Conservation (phyloP, 2,888 invertebrate genomes). For the Liodrosophila aerea region DNA sequence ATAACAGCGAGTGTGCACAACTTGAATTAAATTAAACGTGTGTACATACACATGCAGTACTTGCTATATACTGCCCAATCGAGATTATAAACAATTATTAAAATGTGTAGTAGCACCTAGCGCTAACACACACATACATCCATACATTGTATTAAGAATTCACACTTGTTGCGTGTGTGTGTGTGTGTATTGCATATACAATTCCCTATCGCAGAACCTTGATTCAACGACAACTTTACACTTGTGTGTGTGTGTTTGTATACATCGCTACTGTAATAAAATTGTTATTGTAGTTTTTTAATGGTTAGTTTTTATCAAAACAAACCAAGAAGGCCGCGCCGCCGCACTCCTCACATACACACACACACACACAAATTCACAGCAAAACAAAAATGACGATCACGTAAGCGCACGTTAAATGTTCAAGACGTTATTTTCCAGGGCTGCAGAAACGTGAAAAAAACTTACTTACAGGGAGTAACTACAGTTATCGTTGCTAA, state of each 20-base stretch:
- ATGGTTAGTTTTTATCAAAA: neutral
- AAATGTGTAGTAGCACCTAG: too few species aligned
- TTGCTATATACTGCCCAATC: too few species aligned
- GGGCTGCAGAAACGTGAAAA: conserved; percentile 2
- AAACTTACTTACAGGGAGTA: too few species aligned
- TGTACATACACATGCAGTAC: neutral
- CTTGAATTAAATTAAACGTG: too few species aligned
- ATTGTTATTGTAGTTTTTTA: neutral
- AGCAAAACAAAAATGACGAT: neutral
- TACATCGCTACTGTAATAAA: neutral
- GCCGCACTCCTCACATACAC: neutral
- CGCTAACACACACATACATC: neutral
- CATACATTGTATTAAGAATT: too few species aligned
- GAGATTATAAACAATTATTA: too few species aligned
- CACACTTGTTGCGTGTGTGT: conserved; percentile 1
- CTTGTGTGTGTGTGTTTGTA: neutral
- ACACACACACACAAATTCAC: neutral
- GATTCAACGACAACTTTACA: conserved; percentile 3
- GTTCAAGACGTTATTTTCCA: neutral
- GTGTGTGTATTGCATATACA: neutral
- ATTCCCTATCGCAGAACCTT: conserved; percentile 11
- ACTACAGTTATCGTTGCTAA: too few species aligned
- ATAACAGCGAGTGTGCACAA: conserved; percentile 12
- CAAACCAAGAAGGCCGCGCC: neutral
- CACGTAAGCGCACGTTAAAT: neutral